These are phyloP conservation scores for Suillia variegata DNA, from an alignment of 2,888 invertebrate genomes.

Conservation along the genomic window DNA sequence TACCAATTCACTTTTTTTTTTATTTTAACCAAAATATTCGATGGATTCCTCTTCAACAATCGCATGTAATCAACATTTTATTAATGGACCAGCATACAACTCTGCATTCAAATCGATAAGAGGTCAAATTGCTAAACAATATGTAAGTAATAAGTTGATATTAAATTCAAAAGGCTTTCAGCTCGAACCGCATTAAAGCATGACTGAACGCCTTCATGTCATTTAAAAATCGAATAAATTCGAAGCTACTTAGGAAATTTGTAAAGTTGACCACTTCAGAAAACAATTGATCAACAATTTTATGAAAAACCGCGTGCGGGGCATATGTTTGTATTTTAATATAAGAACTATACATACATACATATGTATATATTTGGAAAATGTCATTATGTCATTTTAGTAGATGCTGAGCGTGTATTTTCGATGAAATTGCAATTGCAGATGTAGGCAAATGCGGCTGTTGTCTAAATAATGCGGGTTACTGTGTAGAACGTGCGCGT, in stretches of 20 bases:
- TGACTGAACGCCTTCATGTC: too few species aligned
- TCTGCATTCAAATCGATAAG: neutral
- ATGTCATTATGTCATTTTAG: conserved; percentile 1
- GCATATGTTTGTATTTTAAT: conserved; percentile 2
- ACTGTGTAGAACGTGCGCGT: too few species aligned
- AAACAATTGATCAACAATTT: conserved; percentile 43
- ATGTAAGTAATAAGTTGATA: neutral
- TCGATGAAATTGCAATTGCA: neutral
- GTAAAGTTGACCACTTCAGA: conserved; percentile 30
- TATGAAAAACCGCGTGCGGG: conserved; percentile 30
- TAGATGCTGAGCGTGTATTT: neutral
- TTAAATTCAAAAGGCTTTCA: too few species aligned
- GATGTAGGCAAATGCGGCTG: too few species aligned
- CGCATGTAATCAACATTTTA: too few species aligned
- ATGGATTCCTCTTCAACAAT: too few species aligned
- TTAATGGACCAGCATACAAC: neutral
- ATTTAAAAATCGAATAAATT: conserved; percentile 42
- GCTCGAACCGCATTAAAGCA: too few species aligned
- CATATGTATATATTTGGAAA: neutral
- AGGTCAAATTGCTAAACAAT: conserved; percentile 1
- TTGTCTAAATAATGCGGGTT: too few species aligned
- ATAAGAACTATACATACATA: neutral
- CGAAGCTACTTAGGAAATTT: conserved; percentile 39
- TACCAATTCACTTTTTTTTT: too few species aligned
- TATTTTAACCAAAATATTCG: too few species aligned